Conservation (phyloP, 1,140 invertebrate species). For the Saccostrea echinata region DNA sequence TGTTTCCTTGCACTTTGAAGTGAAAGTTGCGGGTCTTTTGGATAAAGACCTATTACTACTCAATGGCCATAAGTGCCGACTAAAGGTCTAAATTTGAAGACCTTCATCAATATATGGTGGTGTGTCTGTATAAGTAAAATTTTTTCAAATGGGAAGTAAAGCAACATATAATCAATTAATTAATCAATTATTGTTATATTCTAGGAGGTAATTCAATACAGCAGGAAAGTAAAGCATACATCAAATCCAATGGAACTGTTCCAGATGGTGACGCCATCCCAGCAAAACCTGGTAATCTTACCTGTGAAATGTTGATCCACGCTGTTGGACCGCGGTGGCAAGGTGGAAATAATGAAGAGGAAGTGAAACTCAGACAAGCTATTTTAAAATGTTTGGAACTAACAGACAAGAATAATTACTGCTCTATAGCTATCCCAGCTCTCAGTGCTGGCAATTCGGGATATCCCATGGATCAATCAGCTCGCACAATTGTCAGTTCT, state of each 20-base stretch:
- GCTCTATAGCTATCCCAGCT: constrained; percentile 65
- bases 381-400: constrained; percentile 57
- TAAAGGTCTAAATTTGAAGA: too few relatives aligned
- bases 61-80: too few relatives aligned
- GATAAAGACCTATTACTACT: too few relatives aligned
- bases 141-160: too few relatives aligned
- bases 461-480: constrained; percentile 62
- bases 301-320: constrained; percentile 66
- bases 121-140: too few relatives aligned
- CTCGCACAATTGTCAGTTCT: constrained; percentile 45
- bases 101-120: too few relatives aligned
- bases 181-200: too few relatives aligned
- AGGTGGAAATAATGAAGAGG: constrained; percentile 57
- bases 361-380: constrained; percentile 52
- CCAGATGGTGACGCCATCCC: constrained; percentile 59
- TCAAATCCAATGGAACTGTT: constrained; percentile 53
- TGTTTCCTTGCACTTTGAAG: too few relatives aligned
- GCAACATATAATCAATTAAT: too few relatives aligned
- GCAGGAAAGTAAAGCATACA: constrained; percentile 59
- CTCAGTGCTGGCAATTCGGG: constrained; percentile 69
- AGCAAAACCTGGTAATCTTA: constrained; percentile 59
- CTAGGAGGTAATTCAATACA: constrained; percentile 58
- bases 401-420: constrained; percentile 48
- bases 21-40: too few relatives aligned
- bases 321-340: constrained; percentile 71